Percentiles rank a stretch among this genome's conserved stretches.
These are phyloP conservation scores for Platypus cylindrus DNA, from an alignment of 2,888 invertebrate species.

Conservation along the genomic window DNA sequence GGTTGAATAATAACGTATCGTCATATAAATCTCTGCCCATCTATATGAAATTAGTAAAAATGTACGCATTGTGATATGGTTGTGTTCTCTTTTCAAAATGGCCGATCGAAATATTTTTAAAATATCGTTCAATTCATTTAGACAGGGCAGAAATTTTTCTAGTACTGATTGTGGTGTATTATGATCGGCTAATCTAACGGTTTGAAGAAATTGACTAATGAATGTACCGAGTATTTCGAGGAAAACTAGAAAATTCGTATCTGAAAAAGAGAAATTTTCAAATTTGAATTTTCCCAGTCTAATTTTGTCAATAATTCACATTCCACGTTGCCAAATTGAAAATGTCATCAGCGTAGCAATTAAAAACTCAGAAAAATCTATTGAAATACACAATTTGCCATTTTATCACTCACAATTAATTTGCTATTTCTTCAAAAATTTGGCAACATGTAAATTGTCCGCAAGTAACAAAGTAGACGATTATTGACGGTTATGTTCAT, in stretches of 20 bases:
- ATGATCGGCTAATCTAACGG: constrained; percentile 29
- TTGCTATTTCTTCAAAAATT: not conserved
- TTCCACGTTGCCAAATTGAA: too few relatives aligned
- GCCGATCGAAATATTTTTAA: constrained; percentile 26
- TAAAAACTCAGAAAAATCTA: not conserved
- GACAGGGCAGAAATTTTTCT: constrained; percentile 25
- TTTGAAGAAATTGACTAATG: constrained; percentile 24
- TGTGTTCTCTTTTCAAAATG: constrained; percentile 31
- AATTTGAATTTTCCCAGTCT: too few relatives aligned
- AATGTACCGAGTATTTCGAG: constrained; percentile 27
- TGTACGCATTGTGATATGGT: constrained; percentile 28
- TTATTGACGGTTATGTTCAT: too few relatives aligned
- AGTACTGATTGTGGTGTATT: constrained; percentile 24
- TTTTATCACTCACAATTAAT: too few relatives aligned
- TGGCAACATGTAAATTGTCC: too few relatives aligned
- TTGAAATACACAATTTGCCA: not conserved
- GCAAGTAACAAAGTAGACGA: too few relatives aligned
- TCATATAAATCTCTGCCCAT: constrained; percentile 31
- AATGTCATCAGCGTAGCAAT: not conserved
- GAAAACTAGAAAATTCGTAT: constrained; percentile 15
- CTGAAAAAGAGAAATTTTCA: constrained; percentile 4
- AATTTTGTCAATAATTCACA: too few relatives aligned
- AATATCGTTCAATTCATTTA: constrained; percentile 25
- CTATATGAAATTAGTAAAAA: constrained; percentile 29
- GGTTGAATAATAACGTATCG: constrained; percentile 26